Percentiles rank a stretch among this genome's conserved stretches.
Evolutionary conservation across 1,140 invertebrate species (phyloP).

Genomic region (Carposina sasakii): DNA sequence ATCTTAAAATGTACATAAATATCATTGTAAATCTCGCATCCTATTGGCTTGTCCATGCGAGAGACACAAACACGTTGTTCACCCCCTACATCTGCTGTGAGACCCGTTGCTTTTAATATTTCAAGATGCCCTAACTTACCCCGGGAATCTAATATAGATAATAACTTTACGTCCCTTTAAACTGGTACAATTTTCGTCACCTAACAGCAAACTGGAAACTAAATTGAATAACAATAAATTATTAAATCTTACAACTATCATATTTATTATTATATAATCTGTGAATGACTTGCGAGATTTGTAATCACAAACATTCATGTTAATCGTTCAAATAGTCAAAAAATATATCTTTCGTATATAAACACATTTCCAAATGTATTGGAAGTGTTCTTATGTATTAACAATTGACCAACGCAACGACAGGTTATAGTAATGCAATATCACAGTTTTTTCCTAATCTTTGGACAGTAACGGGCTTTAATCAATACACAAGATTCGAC

Average conservation of each 20-base stretch:
- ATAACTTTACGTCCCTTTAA: constrained; percentile 68
- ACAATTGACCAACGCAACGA: constrained; percentile 73
- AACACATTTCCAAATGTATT: constrained; percentile 46
- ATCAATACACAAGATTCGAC: constrained; percentile 38
- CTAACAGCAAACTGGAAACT: constrained; percentile 65
- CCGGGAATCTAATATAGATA: constrained; percentile 58
- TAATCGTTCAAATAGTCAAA: constrained; percentile 70
- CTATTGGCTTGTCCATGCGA: constrained; percentile 37
- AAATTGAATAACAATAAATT: constrained; percentile 72
- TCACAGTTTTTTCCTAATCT: constrained; percentile 73
- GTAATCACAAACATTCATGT: constrained; percentile 63
- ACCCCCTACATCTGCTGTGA: constrained; percentile 39
- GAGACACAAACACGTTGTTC: constrained; percentile 54
- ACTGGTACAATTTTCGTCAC: constrained; percentile 69
- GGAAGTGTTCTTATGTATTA: constrained; percentile 68
- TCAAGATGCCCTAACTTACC: constrained; percentile 40
- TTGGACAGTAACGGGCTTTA: constrained; percentile 71
- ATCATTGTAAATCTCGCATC: constrained; percentile 53
- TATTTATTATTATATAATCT: constrained; percentile 62
- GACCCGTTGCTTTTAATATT: constrained; percentile 42
- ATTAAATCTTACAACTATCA: constrained; percentile 69
- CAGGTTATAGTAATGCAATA: constrained; percentile 72
- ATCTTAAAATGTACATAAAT: constrained; percentile 65
- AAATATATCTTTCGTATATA: constrained; percentile 71
- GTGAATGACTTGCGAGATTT: constrained; percentile 64